Percentiles rank a stretch among this genome's conserved stretches.
These are phyloP conservation scores for Alethe castanea DNA, from an alignment of 2,113 vertebrate genomes.

Conservation along the genomic window DNA sequence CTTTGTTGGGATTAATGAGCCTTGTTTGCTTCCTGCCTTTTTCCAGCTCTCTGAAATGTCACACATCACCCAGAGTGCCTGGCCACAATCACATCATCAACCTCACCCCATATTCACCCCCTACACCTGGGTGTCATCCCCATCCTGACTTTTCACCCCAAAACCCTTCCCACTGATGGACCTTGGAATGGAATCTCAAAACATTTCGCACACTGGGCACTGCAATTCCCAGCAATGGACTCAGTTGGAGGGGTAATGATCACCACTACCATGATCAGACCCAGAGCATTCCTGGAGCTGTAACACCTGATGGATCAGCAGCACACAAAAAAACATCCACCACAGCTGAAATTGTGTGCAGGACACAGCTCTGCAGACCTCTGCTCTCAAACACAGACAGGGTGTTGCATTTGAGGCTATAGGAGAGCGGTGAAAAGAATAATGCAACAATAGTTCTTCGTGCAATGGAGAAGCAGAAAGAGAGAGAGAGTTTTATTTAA, in stretches of 20 bases:
- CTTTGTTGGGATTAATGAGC: constrained; percentile 53
- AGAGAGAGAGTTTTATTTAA: too few species aligned
- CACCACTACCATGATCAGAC: rapidly evolving
- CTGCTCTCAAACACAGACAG: neutral
- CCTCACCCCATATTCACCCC: neutral
- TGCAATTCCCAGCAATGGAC: rapidly evolving
- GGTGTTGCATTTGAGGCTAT: too few species aligned
- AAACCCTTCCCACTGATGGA: too few species aligned
- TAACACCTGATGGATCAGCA: neutral
- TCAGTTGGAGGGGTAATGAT: neutral
- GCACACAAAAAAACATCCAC: neutral
- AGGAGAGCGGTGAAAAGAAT: too few species aligned
- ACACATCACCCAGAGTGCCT: neutral
- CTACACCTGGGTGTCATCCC: neutral
- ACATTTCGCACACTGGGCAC: rapidly evolving
- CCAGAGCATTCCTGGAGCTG: neutral
- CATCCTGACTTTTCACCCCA: neutral
- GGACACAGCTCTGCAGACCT: neutral
- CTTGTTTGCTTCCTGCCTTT: neutral
- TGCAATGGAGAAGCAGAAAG: too few species aligned
- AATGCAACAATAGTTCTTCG: too few species aligned
- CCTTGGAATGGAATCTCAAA: neutral
- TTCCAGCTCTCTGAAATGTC: constrained; percentile 52
- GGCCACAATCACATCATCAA: neutral
- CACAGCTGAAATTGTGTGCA: rapidly evolving